Conservation (phyloP, 2,113 vertebrate species). For the Circaetus cinerascens region DNA sequence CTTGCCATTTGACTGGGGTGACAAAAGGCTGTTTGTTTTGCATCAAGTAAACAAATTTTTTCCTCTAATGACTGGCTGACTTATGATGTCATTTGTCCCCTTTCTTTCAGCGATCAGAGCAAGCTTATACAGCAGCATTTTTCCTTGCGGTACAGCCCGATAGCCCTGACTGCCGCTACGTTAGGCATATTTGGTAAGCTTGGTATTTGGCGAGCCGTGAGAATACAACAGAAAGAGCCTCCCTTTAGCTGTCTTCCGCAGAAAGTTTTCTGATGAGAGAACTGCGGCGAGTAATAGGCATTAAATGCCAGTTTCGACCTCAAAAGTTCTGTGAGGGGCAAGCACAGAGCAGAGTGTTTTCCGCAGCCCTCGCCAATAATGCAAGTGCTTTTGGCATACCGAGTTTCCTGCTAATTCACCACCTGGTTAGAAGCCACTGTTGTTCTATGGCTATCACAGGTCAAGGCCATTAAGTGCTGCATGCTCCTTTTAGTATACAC, state of each 20-base stretch:
- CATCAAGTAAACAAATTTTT: background rate
- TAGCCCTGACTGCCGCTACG: fast-evolving
- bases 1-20: background rate
- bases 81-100: background rate
- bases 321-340: background rate
- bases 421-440: background rate
- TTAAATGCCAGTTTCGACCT: background rate
- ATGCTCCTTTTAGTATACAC: background rate
- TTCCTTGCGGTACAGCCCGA: fast-evolving
- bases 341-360: background rate
- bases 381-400: too few relatives aligned
- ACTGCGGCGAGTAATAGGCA: fast-evolving
- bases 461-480: background rate
- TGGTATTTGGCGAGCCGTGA: background rate
- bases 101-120: background rate
- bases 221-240: background rate
- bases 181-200: background rate
- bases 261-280: background rate
- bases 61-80: background rate
- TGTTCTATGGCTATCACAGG: background rate
- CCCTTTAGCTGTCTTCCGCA: background rate
- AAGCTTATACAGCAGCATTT: background rate
- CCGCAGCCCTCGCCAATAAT: background rate
- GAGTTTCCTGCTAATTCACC: background rate
- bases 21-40: background rate